phyloP scores from a whole-genome alignment of 2,797 vertebrate species.

The Columba guinea region DNA sequence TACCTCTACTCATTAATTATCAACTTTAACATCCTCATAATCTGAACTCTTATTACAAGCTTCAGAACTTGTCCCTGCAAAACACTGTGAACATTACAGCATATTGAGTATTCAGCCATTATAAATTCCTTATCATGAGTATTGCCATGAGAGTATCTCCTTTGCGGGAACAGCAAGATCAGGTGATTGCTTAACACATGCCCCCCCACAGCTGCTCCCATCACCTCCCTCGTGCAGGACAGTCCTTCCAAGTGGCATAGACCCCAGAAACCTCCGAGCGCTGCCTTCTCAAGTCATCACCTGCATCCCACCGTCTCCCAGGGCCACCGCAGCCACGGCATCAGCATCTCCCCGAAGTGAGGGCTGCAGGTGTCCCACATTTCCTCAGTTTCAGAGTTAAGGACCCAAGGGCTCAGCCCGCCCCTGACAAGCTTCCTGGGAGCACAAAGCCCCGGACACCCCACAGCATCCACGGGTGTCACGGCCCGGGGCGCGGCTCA shows the following conservation, averaged over 20 bases:
- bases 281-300: not conserved
- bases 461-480: not conserved
- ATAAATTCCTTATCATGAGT: not conserved
- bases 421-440: too few relatives aligned
- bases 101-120: not conserved
- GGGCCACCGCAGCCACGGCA: accelerated
- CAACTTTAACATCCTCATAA: not conserved
- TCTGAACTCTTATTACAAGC: not conserved
- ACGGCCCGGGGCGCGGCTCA: too few relatives aligned
- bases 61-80: not conserved
- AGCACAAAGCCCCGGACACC: accelerated
- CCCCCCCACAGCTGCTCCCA: not conserved
- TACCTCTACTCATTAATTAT: not conserved
- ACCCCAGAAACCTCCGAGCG: not conserved
- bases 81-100: accelerated
- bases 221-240: not conserved
- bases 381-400: too few relatives aligned
- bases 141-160: accelerated
- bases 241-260: not conserved
- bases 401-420: accelerated
- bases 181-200: too few relatives aligned
- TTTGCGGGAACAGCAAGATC: not conserved
- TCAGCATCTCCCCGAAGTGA: not conserved
- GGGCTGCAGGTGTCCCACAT: too few relatives aligned
- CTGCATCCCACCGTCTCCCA: not conserved